Percentiles rank a stretch among this genome's conserved stretches.
Conservation (phyloP, 1,140 invertebrate genomes). For the Drosophila varians region DNA sequence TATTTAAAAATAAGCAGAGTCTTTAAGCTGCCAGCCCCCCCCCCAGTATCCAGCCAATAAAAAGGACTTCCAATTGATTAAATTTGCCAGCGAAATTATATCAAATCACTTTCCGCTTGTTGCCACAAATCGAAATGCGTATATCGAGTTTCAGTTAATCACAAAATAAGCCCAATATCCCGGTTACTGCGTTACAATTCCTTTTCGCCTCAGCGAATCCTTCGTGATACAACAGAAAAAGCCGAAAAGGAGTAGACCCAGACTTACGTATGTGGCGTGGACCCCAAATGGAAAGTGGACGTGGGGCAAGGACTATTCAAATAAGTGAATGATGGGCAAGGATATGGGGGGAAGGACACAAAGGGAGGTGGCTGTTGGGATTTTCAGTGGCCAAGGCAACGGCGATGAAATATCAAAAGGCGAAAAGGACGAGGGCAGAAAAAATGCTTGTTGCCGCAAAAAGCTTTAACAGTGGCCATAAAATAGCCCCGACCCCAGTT, state of each 20-base stretch:
- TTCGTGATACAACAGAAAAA: neutral
- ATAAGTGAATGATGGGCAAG: conserved; percentile 45
- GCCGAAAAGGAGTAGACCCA: neutral
- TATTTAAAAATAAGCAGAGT: no score
- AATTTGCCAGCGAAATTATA: neutral
- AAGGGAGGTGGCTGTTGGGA: neutral
- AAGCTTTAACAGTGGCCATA: conserved; percentile 71
- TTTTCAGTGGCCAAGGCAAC: conserved; percentile 9
- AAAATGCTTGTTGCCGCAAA: conserved; percentile 57
- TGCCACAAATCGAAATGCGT: conserved; percentile 25
- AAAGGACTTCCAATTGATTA: neutral
- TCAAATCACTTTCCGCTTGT: conserved; percentile 23
- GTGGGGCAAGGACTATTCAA: conserved; percentile 40
- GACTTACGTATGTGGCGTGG: conserved; percentile 1
- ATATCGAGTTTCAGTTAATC: conserved; percentile 49
- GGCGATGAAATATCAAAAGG: conserved; percentile 52
- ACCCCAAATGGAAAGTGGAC: conserved; percentile 25
- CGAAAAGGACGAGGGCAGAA: conserved; percentile 44
- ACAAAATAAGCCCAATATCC: conserved; percentile 44
- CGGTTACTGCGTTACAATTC: neutral
- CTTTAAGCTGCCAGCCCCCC: neutral
- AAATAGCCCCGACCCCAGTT: conserved; percentile 44
- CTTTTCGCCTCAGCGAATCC: neutral
- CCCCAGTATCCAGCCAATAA: neutral
- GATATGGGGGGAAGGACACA: neutral